Base-by-base conservation (phyloP, 2,888 invertebrate species). In the Lacanobia wlatinum region DNA sequence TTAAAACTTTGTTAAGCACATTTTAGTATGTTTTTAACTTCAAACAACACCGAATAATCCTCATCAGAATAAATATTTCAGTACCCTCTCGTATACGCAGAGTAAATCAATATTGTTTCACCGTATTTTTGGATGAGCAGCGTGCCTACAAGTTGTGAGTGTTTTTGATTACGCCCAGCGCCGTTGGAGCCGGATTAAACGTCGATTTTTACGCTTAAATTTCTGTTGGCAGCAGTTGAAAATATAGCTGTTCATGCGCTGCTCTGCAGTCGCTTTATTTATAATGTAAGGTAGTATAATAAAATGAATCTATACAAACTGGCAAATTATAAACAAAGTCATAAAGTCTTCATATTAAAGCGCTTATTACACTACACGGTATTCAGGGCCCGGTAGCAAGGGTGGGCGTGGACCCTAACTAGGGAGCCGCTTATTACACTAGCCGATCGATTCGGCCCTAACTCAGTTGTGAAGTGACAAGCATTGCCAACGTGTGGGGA, bases 21-120 rank as follows among this genome's bases (percentile, higher is more conserved):
- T 43, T 82, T 48, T 64, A 70, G 65, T 70, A 40, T 46, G 50
- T 77, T 67, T 52, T 56, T 58, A 56, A 74, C 53, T 55, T 65
- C 43, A 43, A 67, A 74, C 55, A 78, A 80, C 60, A 76, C 28
- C 52, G 56, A 64, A 76, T 69, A 80, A 77, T 72, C 72, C 67
- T 64, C 63, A 82, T 73, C 65, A 66, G 50, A 73, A 73, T 82
- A 82, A 82, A 78, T 73, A 66, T 78, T 82, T 63, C 73, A 66
- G 79, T 60, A 69, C 64, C 83, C 67, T 78, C 64, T 76, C 69
- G 40, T 63, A 65, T 70, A 78, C 68, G 43, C 68, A 60, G 63
- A 70, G 79, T 82, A 67, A 73, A 80, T 83, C 83, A 80, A 83
- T 80, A 80, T 80, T 80, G 79, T 82, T 82, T 67, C 74, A 78